Percentiles rank a stretch among this genome's conserved stretches.
These are phyloP conservation scores for Stichodactyla helianthus DNA, from an alignment of 64 coral and sea anemone genomes.

Conservation along the genomic window DNA sequence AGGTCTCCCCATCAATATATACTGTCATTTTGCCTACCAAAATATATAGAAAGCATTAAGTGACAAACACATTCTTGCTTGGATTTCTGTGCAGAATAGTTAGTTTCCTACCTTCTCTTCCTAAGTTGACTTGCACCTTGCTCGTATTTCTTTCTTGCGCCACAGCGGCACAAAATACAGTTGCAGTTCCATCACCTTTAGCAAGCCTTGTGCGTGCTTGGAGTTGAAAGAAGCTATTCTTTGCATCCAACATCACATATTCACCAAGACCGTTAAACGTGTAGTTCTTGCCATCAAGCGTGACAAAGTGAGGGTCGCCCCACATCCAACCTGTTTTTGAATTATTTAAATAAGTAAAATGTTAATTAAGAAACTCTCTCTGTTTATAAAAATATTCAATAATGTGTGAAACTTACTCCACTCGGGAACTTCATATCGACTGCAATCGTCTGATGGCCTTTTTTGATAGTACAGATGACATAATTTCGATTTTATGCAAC, in stretches of 20 bases:
- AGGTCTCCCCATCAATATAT: background rate
- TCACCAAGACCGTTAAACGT: constrained; percentile 46
- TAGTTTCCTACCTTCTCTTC: constrained; percentile 7
- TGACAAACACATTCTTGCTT: background rate
- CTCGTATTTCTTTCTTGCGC: constrained; percentile 36
- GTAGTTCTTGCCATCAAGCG: constrained; percentile 47
- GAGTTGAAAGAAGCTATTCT: constrained; percentile 15
- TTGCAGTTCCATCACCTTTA: constrained; percentile 47
- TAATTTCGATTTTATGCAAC: constrained; percentile 16
- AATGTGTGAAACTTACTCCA: constrained; percentile 17
- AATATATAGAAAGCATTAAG: background rate
- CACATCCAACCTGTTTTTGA: constrained; percentile 36
- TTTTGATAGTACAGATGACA: constrained; percentile 34
- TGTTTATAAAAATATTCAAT: background rate
- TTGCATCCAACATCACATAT: constrained; percentile 37
- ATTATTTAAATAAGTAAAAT: background rate
- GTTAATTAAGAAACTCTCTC: no score
- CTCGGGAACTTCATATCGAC: constrained; percentile 21
- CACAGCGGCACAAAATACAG: constrained; percentile 36
- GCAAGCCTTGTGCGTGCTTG: constrained; percentile 46
- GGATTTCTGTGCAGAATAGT: background rate
- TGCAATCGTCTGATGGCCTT: constrained; percentile 32
- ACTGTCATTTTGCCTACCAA: constrained; percentile 17
- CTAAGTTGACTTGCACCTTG: constrained; percentile 21
- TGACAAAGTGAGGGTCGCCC: constrained; percentile 55